Evolutionary conservation across 1,140 invertebrate genomes (phyloP), one percentile per base, ranked within the genome.

Genomic region (Cydia fagiglandana): DNA sequence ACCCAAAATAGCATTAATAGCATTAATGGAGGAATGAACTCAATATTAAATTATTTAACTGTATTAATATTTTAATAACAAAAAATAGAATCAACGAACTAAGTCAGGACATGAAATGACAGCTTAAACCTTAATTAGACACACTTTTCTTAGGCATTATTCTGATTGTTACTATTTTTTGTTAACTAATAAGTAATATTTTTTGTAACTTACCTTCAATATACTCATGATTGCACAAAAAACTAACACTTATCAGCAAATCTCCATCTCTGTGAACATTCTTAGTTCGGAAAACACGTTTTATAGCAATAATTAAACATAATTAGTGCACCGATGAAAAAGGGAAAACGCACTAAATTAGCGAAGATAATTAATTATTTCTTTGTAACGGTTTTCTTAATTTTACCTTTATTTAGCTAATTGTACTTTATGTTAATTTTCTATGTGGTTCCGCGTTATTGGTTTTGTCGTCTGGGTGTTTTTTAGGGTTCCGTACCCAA

Each of bases 251-350:
- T 70, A 17, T 70, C 30, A 24, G 17, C 20, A 61, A 61, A 61
- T 61, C 34, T 34, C 66, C 66, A 70, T 70, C 15, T 38, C 66
- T 70, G 15, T 70, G 34, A n/a, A 4, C 34, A 6, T 17, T 4
- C 15, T 17, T 41, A 15, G 13, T 9, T 20, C 34, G 13, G 0
- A 17, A 17, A 30, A 17, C 30, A 9, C 34, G 6, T 70, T 70
- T 10, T 70, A 70, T 70, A 70, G 15, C 7, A 38, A 12, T 0
- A 41, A 70, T 70, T 38, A 70, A 17, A 38, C 45, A 17, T 70
- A 70, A 70, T 70, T 70, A 70, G 66, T 70, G 13, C 66, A 38
- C 56, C 56, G 34, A 34, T 66, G n/a, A 38, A 66, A 66, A 70
- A 41, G 13, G 30, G n/a, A 6, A 38, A 68, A 38, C 9, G 34